Evolutionary conservation across 1,140 invertebrate species (phyloP).

Genomic region (Lepidotrigona ventralis): DNA sequence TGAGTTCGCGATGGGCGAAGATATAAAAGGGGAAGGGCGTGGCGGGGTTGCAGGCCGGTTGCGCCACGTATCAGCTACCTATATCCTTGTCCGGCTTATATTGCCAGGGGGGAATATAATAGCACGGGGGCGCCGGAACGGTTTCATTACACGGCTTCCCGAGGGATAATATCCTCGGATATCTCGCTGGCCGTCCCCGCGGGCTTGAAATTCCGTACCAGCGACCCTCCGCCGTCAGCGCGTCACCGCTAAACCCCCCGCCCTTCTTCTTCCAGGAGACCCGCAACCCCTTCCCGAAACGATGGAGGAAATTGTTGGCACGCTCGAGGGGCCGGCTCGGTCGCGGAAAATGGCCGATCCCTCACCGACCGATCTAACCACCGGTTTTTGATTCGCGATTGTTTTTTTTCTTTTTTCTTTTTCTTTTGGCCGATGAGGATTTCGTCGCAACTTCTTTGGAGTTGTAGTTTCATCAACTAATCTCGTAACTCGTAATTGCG

Average conservation of each 20-base stretch:
- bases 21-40: slow-evolving; percentile 49
- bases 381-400: no score
- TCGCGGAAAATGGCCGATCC: slow-evolving; percentile 59
- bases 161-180: slow-evolving; percentile 70
- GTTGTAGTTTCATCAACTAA: no score
- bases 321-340: slow-evolving; percentile 19
- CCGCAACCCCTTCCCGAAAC: slow-evolving; percentile 54
- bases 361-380: neutral
- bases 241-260: slow-evolving; percentile 38
- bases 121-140: slow-evolving; percentile 68
- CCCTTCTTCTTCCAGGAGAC: slow-evolving; percentile 35
- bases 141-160: slow-evolving; percentile 73
- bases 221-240: slow-evolving; percentile 45
- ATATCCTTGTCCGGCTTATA: slow-evolving; percentile 60
- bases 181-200: slow-evolving; percentile 61
- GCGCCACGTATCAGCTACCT: slow-evolving; percentile 58
- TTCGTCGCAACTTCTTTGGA: no score
- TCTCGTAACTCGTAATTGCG: no score
- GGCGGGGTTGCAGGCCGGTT: slow-evolving; percentile 51
- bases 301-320: slow-evolving; percentile 53
- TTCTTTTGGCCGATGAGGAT: no score
- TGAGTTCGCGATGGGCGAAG: slow-evolving; percentile 3
- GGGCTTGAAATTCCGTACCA: slow-evolving; percentile 64
- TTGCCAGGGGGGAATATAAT: slow-evolving; percentile 57
- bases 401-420: no score